These are phyloP conservation scores for Stylophora pistillata DNA, from an alignment of 64 coral and sea anemone genomes.

Conservation along the genomic window DNA sequence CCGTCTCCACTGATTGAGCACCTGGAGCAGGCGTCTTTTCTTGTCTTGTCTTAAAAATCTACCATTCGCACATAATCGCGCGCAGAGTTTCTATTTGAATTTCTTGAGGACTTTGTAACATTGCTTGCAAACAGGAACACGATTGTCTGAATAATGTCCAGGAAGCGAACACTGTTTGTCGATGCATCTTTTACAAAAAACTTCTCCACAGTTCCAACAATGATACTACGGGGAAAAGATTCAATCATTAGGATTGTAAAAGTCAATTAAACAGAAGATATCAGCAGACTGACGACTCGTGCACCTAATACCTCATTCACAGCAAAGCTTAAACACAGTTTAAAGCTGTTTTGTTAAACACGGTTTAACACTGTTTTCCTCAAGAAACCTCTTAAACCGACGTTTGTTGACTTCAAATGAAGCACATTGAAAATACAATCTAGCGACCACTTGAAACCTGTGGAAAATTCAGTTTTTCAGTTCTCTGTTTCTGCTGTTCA, in stretches of 20 bases:
- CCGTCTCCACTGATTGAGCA: no score
- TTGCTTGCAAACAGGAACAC: conserved; percentile 89
- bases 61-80: background rate
- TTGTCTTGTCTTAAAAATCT: background rate
- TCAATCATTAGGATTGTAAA: background rate
- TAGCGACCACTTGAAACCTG: no score
- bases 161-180: conserved; percentile 90
- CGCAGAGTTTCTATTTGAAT: background rate
- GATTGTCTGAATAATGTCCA: conserved; percentile 98
- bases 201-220: conserved; percentile 98
- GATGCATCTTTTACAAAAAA: conserved; percentile 93
- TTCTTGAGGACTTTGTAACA: conserved; percentile 76
- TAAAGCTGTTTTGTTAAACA: no score
- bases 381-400: no score
- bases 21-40: background rate
- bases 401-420: no score
- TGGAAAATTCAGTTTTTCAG: no score
- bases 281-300: no score
- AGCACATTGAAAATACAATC: no score
- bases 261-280: no score
- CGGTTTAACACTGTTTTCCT: no score
- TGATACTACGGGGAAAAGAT: conserved; percentile 67
- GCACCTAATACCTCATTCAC: background rate
- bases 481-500: no score
- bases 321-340: background rate